Percentiles rank a stretch among this genome's conserved stretches.
phyloP scores from a whole-genome alignment of 2,888 invertebrate genomes.

The Watsonalla binaria region DNA sequence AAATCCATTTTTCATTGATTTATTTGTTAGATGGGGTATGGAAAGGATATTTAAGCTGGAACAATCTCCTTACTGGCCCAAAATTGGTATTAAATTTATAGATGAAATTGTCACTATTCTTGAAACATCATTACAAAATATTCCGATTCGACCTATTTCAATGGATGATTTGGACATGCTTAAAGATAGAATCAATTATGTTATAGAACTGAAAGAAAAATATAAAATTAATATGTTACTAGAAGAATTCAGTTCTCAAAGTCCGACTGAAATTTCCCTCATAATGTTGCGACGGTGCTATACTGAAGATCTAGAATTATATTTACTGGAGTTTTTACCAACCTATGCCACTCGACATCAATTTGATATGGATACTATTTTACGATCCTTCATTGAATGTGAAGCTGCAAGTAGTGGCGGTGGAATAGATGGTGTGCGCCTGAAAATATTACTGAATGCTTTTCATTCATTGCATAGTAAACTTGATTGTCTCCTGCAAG shows the following conservation, averaged over 20 bases:
- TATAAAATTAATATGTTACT: conserved; percentile 69
- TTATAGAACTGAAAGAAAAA: conserved; percentile 65
- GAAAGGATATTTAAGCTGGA: conserved; percentile 66
- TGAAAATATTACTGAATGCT: conserved; percentile 54
- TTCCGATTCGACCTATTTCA: conserved; percentile 59
- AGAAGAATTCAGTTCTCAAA: conserved; percentile 61
- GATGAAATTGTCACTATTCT: conserved; percentile 56
- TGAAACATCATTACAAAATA: conserved; percentile 55
- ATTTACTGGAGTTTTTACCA: conserved; percentile 63
- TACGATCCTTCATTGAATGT: conserved; percentile 60
- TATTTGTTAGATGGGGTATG: conserved; percentile 70
- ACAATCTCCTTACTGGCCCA: conserved; percentile 71
- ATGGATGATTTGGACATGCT: conserved; percentile 64
- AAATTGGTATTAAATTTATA: conserved; percentile 69
- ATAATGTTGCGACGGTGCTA: conserved; percentile 73
- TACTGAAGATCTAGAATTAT: conserved; percentile 64
- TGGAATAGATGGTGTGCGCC: conserved; percentile 55
- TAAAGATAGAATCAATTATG: conserved; percentile 58
- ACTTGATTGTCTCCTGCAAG: conserved; percentile 62
- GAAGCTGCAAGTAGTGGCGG: conserved; percentile 64
- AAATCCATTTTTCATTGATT: conserved; percentile 66
- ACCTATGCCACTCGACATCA: conserved; percentile 55
- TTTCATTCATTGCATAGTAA: conserved; percentile 55
- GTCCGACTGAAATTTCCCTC: conserved; percentile 61
- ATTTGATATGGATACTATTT: conserved; percentile 64